These are phyloP conservation scores for Gonatopus flavifemur DNA, from an alignment of 1,140 invertebrate species.

Conservation along the genomic window DNA sequence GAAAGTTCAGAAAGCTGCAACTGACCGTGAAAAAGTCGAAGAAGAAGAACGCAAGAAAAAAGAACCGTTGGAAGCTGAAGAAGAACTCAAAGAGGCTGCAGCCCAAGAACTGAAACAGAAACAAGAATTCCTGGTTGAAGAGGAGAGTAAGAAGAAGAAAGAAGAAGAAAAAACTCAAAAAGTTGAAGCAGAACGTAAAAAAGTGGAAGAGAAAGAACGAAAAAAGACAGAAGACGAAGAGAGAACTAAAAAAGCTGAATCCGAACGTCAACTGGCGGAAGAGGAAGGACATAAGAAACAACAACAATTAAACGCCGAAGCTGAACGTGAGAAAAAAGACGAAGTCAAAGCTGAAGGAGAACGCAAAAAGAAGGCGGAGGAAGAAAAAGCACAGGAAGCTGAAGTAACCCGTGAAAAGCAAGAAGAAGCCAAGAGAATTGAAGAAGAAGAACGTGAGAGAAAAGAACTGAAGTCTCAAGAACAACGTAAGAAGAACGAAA, in stretches of 20 bases:
- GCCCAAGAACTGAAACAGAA: slow-evolving; percentile 3
- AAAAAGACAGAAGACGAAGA: slow-evolving; percentile 21
- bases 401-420: slow-evolving; percentile 12
- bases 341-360: slow-evolving; percentile 16
- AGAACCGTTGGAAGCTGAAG: slow-evolving; percentile 2
- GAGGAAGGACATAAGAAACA: slow-evolving; percentile 13
- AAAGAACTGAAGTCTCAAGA: slow-evolving; percentile 14
- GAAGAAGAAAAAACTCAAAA: slow-evolving; percentile 12
- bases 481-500: slow-evolving; percentile 18
- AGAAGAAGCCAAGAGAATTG: slow-evolving; percentile 16
- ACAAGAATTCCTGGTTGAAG: background rate
- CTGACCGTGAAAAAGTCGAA: too few relatives aligned
- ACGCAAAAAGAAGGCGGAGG: slow-evolving; percentile 14
- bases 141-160: slow-evolving; percentile 16
- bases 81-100: slow-evolving; percentile 5
- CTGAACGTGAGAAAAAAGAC: slow-evolving; percentile 20
- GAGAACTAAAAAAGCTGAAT: slow-evolving; percentile 24
- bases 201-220: slow-evolving; percentile 7
- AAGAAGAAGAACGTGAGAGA: slow-evolving; percentile 6
- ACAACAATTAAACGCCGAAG: slow-evolving; percentile 17
- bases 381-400: slow-evolving; percentile 15
- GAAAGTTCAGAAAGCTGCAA: background rate
- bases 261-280: slow-evolving; percentile 7
- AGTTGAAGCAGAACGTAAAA: slow-evolving; percentile 14
- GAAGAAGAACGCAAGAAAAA: slow-evolving; percentile 13